Conservation (phyloP, 92 coral and sea anemone species). For the Heliopora coerulea region DNA sequence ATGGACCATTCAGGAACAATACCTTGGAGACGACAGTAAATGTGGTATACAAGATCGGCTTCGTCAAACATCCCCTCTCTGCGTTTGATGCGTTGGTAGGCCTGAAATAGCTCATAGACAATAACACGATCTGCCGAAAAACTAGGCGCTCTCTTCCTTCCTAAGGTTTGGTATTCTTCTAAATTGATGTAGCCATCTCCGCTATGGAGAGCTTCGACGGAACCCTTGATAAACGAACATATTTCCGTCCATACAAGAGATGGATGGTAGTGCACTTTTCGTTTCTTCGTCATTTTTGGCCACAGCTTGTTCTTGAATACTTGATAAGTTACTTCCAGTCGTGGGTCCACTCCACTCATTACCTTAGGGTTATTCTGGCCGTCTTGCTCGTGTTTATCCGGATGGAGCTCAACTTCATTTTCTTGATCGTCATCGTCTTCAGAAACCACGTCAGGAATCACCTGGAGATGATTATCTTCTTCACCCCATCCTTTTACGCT, state of each 20-base stretch:
- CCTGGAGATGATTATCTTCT: slow-evolving; percentile 71
- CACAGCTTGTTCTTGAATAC: slow-evolving; percentile 79
- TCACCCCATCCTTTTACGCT: slow-evolving; percentile 92
- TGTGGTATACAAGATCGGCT: slow-evolving; percentile 80
- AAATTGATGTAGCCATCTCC: slow-evolving; percentile 61
- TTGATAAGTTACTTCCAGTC: slow-evolving; percentile 87
- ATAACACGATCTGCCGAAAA: slow-evolving; percentile 79
- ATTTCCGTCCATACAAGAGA: slow-evolving; percentile 97
- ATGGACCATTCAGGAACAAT: slow-evolving; percentile 81
- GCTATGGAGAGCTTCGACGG: slow-evolving; percentile 75
- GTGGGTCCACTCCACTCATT: slow-evolving; percentile 50
- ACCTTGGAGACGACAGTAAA: slow-evolving; percentile 71
- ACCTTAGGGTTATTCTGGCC: slow-evolving; percentile 1
- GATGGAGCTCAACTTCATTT: slow-evolving; percentile 53
- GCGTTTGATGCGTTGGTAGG: slow-evolving; percentile 63
- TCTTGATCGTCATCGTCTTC: slow-evolving; percentile 68
- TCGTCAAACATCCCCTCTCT: slow-evolving; percentile 83
- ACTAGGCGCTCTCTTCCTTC: slow-evolving; percentile 86
- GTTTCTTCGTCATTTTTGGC: slow-evolving; percentile 75
- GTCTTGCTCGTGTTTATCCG: slow-evolving; percentile 6
- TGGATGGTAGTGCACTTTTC: slow-evolving; percentile 75
- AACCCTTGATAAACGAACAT: slow-evolving; percentile 92
- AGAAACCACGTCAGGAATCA: slow-evolving; percentile 65
- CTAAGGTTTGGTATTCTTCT: slow-evolving; percentile 76
- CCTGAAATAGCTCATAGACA: slow-evolving; percentile 62